Percentiles rank a stretch among this genome's conserved stretches.
Evolutionary conservation across 2,888 invertebrate genomes (phyloP).

Genomic region (Aelia acuminata): DNA sequence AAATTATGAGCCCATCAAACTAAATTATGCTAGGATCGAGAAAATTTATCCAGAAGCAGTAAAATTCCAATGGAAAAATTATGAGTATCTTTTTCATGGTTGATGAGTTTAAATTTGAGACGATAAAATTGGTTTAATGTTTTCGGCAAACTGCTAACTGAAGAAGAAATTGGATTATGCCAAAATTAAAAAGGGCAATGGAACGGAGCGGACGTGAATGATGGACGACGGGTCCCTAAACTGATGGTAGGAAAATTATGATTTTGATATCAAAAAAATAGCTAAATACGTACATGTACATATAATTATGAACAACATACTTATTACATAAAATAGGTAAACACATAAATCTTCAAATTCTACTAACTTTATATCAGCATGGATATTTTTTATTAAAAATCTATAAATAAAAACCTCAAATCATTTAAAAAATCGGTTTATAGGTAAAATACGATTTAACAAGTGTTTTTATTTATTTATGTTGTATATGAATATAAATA

Average conservation of each 20-base stretch:
- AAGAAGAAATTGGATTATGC: background rate
- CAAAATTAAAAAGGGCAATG: conserved; percentile 6
- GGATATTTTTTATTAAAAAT: too few species aligned
- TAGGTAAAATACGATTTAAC: too few species aligned
- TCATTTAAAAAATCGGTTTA: too few species aligned
- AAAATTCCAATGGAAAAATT: background rate
- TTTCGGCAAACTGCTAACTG: background rate
- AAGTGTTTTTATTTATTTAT: too few species aligned
- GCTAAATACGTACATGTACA: too few species aligned
- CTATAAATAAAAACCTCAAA: too few species aligned
- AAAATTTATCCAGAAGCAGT: background rate
- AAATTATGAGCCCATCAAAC: background rate
- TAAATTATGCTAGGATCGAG: background rate
- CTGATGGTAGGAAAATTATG: conserved; percentile 5
- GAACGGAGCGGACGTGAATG: background rate
- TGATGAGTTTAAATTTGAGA: background rate
- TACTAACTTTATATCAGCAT: too few species aligned
- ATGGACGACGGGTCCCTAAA: background rate
- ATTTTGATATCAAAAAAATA: too few species aligned
- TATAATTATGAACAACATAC: too few species aligned
- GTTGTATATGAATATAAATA: too few species aligned
- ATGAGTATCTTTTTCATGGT: conserved; percentile 26
- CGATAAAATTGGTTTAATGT: background rate
- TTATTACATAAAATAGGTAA: too few species aligned
- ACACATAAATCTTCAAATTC: too few species aligned